A percentile compares a stretch with the other conserved stretches of the same genome.
phyloP scores from a whole-genome alignment of 2,888 invertebrate species.

The Agrilus biguttatus region DNA sequence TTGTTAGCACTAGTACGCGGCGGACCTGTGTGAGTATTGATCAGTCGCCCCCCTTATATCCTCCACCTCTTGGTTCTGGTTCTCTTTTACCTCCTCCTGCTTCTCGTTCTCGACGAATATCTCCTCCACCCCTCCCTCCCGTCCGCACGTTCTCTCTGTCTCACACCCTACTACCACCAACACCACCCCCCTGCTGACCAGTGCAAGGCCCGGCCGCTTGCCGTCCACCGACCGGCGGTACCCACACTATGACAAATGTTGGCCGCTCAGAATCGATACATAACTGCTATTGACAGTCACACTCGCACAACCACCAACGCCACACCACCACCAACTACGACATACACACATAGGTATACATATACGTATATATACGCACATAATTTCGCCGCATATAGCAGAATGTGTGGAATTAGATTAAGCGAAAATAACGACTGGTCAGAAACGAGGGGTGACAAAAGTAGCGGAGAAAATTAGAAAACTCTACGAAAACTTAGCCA shows the following conservation, averaged over 20 bases:
- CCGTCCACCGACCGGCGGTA: constrained; percentile 16
- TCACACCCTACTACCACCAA: constrained; percentile 10
- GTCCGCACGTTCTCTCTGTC: constrained; percentile 7
- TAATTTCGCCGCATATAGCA: too few relatives aligned
- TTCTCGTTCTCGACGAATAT: constrained; percentile 11
- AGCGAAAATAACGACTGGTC: too few relatives aligned
- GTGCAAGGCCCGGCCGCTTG: constrained; percentile 22
- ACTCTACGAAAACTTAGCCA: too few relatives aligned
- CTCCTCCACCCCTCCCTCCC: constrained; percentile 6
- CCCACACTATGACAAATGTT: constrained; percentile 34
- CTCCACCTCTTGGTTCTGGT: background rate
- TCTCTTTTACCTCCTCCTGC: constrained; percentile 7
- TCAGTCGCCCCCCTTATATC: constrained; percentile 21
- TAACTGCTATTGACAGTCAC: constrained; percentile 30
- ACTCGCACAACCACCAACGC: constrained; percentile 6
- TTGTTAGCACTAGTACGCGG: constrained; percentile 34
- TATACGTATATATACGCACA: too few relatives aligned
- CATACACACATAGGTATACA: too few relatives aligned
- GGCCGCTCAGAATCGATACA: constrained; percentile 29
- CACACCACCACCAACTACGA: constrained; percentile 1
- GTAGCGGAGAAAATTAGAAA: too few relatives aligned
- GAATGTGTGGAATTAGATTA: constrained; percentile 15
- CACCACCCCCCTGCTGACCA: constrained; percentile 27
- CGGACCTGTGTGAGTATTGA: constrained; percentile 36
- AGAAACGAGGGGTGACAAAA: too few relatives aligned